Conservation (phyloP, 1,140 invertebrate genomes). For the Ladona fulva region DNA sequence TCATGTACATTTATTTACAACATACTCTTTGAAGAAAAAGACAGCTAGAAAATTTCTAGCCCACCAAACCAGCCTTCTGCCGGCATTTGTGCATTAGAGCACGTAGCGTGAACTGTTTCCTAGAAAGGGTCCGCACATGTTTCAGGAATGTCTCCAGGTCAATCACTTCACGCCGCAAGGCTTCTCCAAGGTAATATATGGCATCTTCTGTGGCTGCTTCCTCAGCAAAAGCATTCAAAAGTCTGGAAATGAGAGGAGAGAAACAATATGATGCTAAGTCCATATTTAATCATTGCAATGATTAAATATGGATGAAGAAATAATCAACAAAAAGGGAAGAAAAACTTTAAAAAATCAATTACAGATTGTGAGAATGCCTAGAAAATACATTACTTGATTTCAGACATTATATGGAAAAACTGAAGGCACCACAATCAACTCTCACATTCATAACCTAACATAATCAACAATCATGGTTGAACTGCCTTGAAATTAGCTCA, state of each 20-base stretch:
- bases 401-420: no score
- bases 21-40: not conserved
- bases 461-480: no score
- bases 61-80: conserved; percentile 80
- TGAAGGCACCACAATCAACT: no score
- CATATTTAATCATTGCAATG: no score
- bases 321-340: no score
- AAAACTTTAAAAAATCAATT: no score
- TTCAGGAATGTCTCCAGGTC: conserved; percentile 95
- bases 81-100: conserved; percentile 94
- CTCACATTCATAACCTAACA: no score
- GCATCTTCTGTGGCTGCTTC: conserved; percentile 97
- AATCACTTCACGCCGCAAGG: conserved; percentile 81
- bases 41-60: conserved; percentile 25
- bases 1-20: not conserved
- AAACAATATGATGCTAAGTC: no score
- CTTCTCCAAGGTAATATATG: conserved; percentile 97
- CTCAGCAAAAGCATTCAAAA: conserved; percentile 92
- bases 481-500: no score
- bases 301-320: no score
- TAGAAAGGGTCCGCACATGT: conserved; percentile 87
- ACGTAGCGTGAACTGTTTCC: conserved; percentile 90
- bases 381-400: no score
- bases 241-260: conserved; percentile 45
- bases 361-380: no score